Conservation (phyloP, 2,113 vertebrate species). For the Trichechus manatus region DNA sequence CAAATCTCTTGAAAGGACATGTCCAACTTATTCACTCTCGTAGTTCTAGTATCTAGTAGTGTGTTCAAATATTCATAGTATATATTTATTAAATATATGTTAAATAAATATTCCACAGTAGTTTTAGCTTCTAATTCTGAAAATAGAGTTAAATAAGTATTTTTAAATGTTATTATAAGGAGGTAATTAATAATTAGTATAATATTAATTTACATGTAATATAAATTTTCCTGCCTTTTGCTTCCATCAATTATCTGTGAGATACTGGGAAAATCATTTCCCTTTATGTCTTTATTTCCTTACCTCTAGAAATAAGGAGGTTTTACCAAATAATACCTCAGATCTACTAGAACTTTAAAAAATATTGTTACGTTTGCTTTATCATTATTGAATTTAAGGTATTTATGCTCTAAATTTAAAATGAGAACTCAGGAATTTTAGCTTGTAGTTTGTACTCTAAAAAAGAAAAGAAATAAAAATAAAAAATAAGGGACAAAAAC, state of each 20-base stretch:
- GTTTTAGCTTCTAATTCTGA: background rate
- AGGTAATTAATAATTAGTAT: background rate
- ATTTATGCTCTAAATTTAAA: slow-evolving; percentile 22
- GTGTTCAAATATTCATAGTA: background rate
- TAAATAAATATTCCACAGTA: background rate
- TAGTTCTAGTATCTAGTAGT: background rate
- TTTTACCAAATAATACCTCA: slow-evolving; percentile 27
- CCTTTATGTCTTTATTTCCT: background rate
- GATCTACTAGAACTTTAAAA: background rate
- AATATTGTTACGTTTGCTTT: background rate
- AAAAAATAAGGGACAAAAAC: background rate
- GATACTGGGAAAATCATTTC: background rate
- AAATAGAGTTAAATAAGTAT: background rate
- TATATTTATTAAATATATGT: background rate
- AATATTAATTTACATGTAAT: background rate
- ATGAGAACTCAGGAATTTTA: slow-evolving; percentile 25
- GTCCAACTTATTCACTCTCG: background rate
- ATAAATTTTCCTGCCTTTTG: background rate
- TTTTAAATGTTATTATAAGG: background rate
- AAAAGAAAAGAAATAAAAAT: background rate
- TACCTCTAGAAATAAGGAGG: background rate
- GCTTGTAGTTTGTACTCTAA: background rate
- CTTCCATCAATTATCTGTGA: background rate
- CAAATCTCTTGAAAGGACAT: background rate
- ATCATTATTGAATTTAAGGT: background rate